These are phyloP conservation scores for Altica lythri DNA, from an alignment of 2,888 invertebrate genomes.

Conservation along the genomic window DNA sequence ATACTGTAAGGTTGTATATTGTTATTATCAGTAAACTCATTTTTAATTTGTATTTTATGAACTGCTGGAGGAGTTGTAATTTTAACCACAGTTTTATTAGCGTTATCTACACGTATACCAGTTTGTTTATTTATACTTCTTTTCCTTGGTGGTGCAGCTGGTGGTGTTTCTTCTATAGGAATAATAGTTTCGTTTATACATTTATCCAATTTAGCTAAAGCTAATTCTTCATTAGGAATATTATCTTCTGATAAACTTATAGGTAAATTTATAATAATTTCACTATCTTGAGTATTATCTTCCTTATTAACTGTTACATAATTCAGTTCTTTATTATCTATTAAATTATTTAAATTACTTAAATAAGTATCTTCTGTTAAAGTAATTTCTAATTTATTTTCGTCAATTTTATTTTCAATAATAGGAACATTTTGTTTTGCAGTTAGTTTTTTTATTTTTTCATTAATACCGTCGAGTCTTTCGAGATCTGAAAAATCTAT, in stretches of 20 bases:
- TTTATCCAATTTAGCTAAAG: constrained; percentile 28
- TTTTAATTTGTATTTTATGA: constrained; percentile 62
- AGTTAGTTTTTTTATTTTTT: constrained; percentile 44
- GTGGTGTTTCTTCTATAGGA: constrained; percentile 40
- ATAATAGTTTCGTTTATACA: constrained; percentile 23
- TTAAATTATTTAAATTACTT: constrained; percentile 1
- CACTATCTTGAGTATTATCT: not conserved
- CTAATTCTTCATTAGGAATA: constrained; percentile 23
- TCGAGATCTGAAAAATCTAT: constrained; percentile 61
- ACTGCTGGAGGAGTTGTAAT: constrained; percentile 56
- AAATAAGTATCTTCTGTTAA: constrained; percentile 51
- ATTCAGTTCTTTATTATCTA: constrained; percentile 2
- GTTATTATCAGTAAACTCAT: constrained; percentile 52
- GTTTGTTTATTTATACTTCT: constrained; percentile 53
- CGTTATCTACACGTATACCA: constrained; percentile 37
- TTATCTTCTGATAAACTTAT: not conserved
- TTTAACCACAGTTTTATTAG: constrained; percentile 58
- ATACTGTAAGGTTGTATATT: constrained; percentile 47
- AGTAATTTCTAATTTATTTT: constrained; percentile 44
- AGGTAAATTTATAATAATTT: not conserved
- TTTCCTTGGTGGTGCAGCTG: constrained; percentile 55
- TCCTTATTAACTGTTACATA: not conserved
- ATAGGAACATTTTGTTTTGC: constrained; percentile 56
- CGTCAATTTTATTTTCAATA: constrained; percentile 30
- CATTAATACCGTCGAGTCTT: constrained; percentile 48